Evolutionary conservation across 2,113 vertebrate genomes (phyloP).

Genomic region (Phrynosoma platyrhinos): DNA sequence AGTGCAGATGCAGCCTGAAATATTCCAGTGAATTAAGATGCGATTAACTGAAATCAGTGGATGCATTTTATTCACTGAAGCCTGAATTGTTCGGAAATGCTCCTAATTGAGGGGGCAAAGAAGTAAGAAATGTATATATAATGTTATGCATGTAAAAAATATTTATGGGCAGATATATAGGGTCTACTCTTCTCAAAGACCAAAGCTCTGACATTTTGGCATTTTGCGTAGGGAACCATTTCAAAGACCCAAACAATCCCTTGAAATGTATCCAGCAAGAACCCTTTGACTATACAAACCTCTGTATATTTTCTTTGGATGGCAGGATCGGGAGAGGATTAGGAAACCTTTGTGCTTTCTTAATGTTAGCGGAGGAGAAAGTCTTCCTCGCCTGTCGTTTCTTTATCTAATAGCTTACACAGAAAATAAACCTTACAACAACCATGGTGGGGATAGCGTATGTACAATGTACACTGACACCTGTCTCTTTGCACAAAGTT

Average conservation of each 20-base stretch:
- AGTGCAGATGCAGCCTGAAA: no score
- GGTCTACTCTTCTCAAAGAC: no score
- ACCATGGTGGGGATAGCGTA: slow-evolving; percentile 37
- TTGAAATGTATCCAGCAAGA: slow-evolving; percentile 1
- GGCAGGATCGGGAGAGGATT: slow-evolving; percentile 29
- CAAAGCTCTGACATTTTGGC: background rate
- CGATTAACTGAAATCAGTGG: no score
- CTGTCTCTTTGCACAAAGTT: slow-evolving; percentile 43
- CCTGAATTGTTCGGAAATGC: background rate
- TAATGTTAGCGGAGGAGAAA: background rate
- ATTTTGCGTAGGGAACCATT: background rate
- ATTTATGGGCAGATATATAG: no score
- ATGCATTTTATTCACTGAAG: background rate
- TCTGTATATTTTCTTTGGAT: background rate
- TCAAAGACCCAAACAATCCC: background rate
- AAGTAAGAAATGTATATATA: background rate
- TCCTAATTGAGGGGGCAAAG: background rate
- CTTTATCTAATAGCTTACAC: slow-evolving; percentile 56
- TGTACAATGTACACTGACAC: slow-evolving; percentile 47
- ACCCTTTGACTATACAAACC: slow-evolving; percentile 4
- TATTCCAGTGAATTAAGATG: no score
- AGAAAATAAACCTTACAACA: slow-evolving; percentile 66
- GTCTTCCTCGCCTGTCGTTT: slow-evolving; percentile 27
- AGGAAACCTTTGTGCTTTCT: background rate
- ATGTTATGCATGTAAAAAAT: no score